Evolutionary conservation across 2,797 vertebrate genomes (phyloP), one percentile per base, ranked within the genome.

Genomic region (Cuniculus paca): DNA sequence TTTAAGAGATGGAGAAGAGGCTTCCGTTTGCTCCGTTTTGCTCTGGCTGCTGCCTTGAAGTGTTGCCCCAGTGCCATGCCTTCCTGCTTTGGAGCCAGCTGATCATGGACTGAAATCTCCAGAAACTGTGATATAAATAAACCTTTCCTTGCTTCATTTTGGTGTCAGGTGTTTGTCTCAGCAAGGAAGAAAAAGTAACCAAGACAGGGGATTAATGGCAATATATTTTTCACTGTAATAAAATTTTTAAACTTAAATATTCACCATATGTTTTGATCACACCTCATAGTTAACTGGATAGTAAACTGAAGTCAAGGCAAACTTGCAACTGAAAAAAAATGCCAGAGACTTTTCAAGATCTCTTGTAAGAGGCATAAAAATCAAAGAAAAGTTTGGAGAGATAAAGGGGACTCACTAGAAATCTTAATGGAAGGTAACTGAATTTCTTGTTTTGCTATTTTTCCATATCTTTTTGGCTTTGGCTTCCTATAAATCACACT

Each of bases 351-450:
- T 80, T 77, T 80, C 42, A 83, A 24, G 50, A 65, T 61, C 13
- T 22, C 45, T 17, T 8, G 65, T 39, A 10, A 83, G 70, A 95
- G 11, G 26, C n/a, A 91, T 65, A 82, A 88, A 65, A 85, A 93
- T 61, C 56, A 93, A 56, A 93, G 42, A 79, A 92, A 82, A 96
- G 77, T 87, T 58, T 90, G 28, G 26, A 75, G 58, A 75, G 68
- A 54, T 74, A 86, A 97, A 93, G 17, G 8, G 54, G 42, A 85
- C 42, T 87, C 79, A 54, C 70, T 90, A 95, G 85, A 96, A 92
- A 92, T 13, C 87, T 6, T 50, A 89, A 72, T 8, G 20, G 36
- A 31, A 56, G 50, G 19, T 24, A 83, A 96, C 3, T 39, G 2
- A 89, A 26, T 86, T 39, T 82, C 42, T 48, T 20, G 1, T 82